Percentiles rank a stretch among this genome's conserved stretches.
Conservation (phyloP, 2,888 invertebrate species). For the Automeris io region DNA sequence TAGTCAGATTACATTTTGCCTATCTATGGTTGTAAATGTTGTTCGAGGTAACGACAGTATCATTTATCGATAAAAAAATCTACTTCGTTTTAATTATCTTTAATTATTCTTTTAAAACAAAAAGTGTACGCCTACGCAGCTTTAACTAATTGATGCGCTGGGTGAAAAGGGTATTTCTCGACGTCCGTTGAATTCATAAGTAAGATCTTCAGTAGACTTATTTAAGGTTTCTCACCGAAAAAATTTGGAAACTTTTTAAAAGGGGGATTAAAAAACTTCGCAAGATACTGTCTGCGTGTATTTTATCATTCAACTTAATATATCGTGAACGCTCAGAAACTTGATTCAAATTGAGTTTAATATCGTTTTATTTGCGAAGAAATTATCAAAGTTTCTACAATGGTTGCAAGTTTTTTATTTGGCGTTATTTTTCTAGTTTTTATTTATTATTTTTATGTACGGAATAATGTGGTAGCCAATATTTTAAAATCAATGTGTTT, state of each 20-base stretch:
- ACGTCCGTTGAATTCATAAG: conserved; percentile 12
- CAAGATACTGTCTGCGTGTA: not conserved
- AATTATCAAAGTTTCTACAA: too few relatives aligned
- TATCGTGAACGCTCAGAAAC: not conserved
- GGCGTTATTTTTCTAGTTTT: too few relatives aligned
- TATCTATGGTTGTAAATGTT: too few relatives aligned
- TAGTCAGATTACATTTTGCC: too few relatives aligned
- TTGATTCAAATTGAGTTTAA: not conserved
- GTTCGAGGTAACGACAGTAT: too few relatives aligned
- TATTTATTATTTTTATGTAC: too few relatives aligned
- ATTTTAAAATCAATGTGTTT: too few relatives aligned
- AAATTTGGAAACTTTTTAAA: not conserved
- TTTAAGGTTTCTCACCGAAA: conserved; percentile 21
- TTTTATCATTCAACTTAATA: not conserved
- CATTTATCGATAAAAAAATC: too few relatives aligned
- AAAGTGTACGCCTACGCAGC: not conserved
- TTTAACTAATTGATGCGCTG: not conserved
- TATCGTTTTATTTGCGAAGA: not conserved
- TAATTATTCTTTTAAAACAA: not conserved
- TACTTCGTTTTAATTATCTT: not conserved
- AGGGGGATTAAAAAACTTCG: not conserved
- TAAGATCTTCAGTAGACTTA: conserved; percentile 19
- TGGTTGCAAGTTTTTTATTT: too few relatives aligned
- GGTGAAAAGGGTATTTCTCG: not conserved
- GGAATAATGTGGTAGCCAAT: too few relatives aligned